phyloP scores from a whole-genome alignment of 2,113 vertebrate species.

The Bothrops jararaca region DNA sequence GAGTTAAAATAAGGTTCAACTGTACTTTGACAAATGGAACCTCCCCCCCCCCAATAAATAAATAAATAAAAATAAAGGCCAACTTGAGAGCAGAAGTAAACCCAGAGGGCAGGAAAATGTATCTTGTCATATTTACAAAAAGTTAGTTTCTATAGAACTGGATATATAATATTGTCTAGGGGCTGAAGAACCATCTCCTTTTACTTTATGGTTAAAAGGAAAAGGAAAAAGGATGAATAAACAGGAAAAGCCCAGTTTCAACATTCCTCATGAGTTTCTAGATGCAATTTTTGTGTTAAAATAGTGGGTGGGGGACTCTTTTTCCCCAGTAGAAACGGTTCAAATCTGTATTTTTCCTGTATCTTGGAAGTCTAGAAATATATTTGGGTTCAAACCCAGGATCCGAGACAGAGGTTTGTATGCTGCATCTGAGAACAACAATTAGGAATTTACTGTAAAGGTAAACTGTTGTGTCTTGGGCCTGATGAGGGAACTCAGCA shows the following conservation, averaged over 20 bases:
- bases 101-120: neutral
- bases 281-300: neutral
- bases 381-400: neutral
- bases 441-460: neutral
- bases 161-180: neutral
- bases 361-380: neutral
- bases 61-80: neutral
- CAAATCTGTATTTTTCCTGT: neutral
- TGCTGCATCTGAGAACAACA: neutral
- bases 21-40: neutral
- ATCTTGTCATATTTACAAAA: neutral
- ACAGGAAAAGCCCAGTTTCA: neutral
- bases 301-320: neutral
- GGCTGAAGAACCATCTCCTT: neutral
- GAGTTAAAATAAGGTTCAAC: neutral
- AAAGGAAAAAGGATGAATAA: neutral
- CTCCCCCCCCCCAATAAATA: too few species aligned
- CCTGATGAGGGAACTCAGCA: too few species aligned
- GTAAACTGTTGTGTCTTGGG: too few species aligned
- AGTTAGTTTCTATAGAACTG: neutral
- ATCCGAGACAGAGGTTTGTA: neutral
- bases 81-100: neutral
- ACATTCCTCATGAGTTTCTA: neutral
- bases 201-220: neutral
- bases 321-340: neutral